These are phyloP conservation scores for Raja brachyura DNA, from an alignment of 2,113 vertebrate species.

Conservation along the genomic window DNA sequence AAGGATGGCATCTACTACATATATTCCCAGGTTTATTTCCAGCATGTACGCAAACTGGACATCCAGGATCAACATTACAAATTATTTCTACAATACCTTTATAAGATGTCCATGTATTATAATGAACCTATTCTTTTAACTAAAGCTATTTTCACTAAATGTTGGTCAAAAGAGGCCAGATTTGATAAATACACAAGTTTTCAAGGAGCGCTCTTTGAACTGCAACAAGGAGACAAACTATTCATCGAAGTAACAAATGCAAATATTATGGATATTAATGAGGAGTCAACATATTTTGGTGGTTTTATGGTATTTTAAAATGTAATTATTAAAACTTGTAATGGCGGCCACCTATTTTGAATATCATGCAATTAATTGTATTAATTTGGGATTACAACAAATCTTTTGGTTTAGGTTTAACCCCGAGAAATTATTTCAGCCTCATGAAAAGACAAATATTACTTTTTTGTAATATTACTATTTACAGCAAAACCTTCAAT, in stretches of 20 bases:
- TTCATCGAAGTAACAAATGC: constrained; percentile 43
- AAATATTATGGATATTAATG: constrained; percentile 38
- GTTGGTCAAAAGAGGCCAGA: constrained; percentile 16
- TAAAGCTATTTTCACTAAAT: constrained; percentile 39
- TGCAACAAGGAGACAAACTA: constrained; percentile 44
- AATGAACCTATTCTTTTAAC: constrained; percentile 39
- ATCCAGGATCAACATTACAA: background rate
- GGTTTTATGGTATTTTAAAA: constrained; percentile 46
- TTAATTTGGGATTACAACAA: background rate
- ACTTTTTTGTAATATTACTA: background rate
- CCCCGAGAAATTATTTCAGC: background rate
- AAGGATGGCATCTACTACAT: constrained; percentile 47
- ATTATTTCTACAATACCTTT: constrained; percentile 43
- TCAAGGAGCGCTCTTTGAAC: constrained; percentile 48
- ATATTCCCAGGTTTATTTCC: constrained; percentile 46
- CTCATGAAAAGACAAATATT: background rate
- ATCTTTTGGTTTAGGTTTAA: background rate
- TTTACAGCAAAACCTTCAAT: too few species aligned
- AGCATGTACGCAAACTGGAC: background rate
- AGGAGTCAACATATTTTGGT: constrained; percentile 47
- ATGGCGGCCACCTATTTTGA: background rate
- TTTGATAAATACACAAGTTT: constrained; percentile 43
- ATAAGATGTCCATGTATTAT: constrained; percentile 41
- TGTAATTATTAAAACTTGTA: background rate
- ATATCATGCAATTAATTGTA: background rate